phyloP scores from a whole-genome alignment of 2,113 vertebrate species.

The Sus scrofa region T2T-Sscrofa CM000812.6:87692501-87693000 shows the following conservation, averaged over 20 bases:
- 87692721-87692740: neutral
- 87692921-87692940: too few species aligned
- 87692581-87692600: neutral
- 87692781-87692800: too few species aligned
- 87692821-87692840: too few species aligned
- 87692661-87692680: neutral
- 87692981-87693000: too few species aligned
- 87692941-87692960: too few species aligned
- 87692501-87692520: neutral
- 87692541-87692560: neutral
- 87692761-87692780: neutral
- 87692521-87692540: neutral
- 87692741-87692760: neutral
- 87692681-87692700: neutral
- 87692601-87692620: neutral
- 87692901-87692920: too few species aligned
- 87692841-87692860: too few species aligned
- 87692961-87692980: too few species aligned
- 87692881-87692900: too few species aligned
- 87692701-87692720: neutral
- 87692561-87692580: neutral
- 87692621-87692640: neutral
- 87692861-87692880: too few species aligned
- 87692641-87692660: neutral
- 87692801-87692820: too few species aligned